Evolutionary conservation across 2,797 vertebrate species (phyloP).

Genomic region (Chloroceryle amazona): DNA sequence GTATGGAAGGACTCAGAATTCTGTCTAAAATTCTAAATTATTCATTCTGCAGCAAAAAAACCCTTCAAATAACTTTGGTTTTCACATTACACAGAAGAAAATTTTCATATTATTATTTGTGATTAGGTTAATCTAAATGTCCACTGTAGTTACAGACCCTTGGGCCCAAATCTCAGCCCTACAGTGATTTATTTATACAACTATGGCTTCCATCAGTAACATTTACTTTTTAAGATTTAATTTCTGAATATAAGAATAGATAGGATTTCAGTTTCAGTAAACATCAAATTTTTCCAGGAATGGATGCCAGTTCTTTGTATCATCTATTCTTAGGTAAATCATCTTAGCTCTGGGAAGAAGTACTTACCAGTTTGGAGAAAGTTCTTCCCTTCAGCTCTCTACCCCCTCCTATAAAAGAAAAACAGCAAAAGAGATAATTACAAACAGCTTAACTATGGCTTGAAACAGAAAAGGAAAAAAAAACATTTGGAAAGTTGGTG

Average conservation of each 20-base stretch:
- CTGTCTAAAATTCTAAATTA: too few species aligned
- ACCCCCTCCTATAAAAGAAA: slow-evolving; percentile 71
- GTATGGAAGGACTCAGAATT: background rate
- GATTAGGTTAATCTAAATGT: slow-evolving; percentile 5
- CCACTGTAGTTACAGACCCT: background rate
- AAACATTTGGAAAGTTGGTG: background rate
- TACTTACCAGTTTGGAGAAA: slow-evolving; percentile 72
- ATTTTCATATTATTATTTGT: background rate
- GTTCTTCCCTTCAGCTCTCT: slow-evolving; percentile 70
- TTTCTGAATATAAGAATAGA: slow-evolving; percentile 52
- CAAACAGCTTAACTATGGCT: background rate
- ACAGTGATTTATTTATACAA: background rate
- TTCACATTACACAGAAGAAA: background rate
- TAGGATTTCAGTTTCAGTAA: slow-evolving; percentile 68
- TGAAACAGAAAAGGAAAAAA: background rate
- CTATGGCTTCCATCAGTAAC: background rate
- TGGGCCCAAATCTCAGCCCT: background rate
- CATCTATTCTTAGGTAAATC: slow-evolving; percentile 37
- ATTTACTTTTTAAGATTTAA: slow-evolving; percentile 5
- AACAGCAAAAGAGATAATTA: slow-evolving; percentile 37
- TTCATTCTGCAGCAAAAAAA: background rate
- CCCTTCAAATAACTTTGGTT: background rate
- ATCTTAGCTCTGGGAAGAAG: background rate
- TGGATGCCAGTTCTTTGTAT: background rate
- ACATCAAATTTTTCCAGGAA: slow-evolving; percentile 33